Evolutionary conservation across 2,888 invertebrate species (phyloP).

Genomic region (Drosophila rubida): DNA sequence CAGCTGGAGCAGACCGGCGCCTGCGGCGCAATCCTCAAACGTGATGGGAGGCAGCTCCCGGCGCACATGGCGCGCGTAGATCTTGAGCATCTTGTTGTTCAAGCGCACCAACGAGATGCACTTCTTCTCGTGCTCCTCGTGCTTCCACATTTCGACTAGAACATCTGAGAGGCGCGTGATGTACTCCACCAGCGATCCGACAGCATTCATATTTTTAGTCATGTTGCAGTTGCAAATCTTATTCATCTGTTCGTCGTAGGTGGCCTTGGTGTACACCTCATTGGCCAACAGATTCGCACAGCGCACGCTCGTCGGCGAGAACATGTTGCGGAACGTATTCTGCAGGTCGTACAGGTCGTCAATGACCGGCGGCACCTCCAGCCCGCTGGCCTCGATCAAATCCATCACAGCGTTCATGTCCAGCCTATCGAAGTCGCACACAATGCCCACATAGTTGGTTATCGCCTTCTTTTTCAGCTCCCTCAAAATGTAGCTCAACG

Average conservation of each 20-base stretch:
- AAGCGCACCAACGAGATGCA: conserved; percentile 33
- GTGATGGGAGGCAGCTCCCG: conserved; percentile 46
- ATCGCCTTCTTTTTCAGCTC: conserved; percentile 18
- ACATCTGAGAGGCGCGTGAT: conserved; percentile 37
- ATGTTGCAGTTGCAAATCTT: conserved; percentile 29
- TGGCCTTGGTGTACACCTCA: conserved; percentile 16
- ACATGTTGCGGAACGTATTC: conserved; percentile 36
- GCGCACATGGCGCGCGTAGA: conserved; percentile 31
- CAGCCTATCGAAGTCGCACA: conserved; percentile 34
- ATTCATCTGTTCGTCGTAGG: conserved; percentile 37
- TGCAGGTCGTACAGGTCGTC: conserved; percentile 37
- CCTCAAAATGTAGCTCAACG: conserved; percentile 27
- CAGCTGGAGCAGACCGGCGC: conserved; percentile 43
- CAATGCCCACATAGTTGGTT: conserved; percentile 37
- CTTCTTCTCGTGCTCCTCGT: conserved; percentile 37
- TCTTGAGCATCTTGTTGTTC: conserved; percentile 27
- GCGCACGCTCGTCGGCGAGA: conserved; percentile 38
- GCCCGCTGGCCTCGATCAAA: conserved; percentile 18
- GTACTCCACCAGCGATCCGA: conserved; percentile 36
- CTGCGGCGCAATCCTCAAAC: conserved; percentile 48
- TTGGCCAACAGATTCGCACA: conserved; percentile 26
- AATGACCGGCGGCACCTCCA: conserved; percentile 24
- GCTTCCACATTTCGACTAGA: conserved; percentile 42
- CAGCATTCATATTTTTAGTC: conserved; percentile 37
- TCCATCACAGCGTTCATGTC: conserved; percentile 18